These are phyloP conservation scores for Hirtodrosophila trivittata DNA, from an alignment of 2,888 invertebrate species.

Conservation along the genomic window DNA sequence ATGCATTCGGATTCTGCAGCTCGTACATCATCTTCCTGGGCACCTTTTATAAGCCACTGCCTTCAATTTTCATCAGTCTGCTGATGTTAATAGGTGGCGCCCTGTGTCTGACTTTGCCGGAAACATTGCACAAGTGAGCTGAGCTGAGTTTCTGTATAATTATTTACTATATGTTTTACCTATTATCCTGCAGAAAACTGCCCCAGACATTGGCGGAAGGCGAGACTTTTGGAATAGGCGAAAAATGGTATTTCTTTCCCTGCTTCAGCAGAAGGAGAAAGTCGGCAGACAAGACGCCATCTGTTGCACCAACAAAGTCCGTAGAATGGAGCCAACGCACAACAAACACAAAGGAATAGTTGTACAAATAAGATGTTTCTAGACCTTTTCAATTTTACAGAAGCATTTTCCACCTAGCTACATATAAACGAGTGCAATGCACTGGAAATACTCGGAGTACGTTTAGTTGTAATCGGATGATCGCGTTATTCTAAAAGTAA, in stretches of 20 bases:
- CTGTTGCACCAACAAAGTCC: not conserved
- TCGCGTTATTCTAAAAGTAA: not conserved
- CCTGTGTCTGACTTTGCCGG: slow-evolving; percentile 86
- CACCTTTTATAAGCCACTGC: slow-evolving; percentile 83
- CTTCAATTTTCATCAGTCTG: slow-evolving; percentile 85
- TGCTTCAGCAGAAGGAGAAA: slow-evolving; percentile 63
- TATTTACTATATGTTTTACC: not conserved
- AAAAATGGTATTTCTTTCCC: slow-evolving; percentile 85
- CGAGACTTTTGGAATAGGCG: slow-evolving; percentile 85
- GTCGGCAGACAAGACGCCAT: slow-evolving; percentile 3
- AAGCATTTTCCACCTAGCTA: no score
- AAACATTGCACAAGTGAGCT: slow-evolving; percentile 84
- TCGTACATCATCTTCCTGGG: slow-evolving; percentile 85
- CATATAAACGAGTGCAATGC: no score
- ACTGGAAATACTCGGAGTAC: no score
- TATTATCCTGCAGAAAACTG: slow-evolving; percentile 82
- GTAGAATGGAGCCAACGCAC: no score
- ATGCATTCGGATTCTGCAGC: slow-evolving; percentile 86
- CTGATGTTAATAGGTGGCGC: slow-evolving; percentile 85
- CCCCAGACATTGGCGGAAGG: slow-evolving; percentile 86
- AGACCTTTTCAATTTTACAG: no score
- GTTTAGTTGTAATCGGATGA: slow-evolving; percentile 2
- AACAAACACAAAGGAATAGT: no score
- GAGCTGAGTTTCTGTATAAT: accelerated
- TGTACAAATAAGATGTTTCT: no score